phyloP scores from a whole-genome alignment of 2,113 vertebrate species.

The Brienomyrus longianalis region DNA sequence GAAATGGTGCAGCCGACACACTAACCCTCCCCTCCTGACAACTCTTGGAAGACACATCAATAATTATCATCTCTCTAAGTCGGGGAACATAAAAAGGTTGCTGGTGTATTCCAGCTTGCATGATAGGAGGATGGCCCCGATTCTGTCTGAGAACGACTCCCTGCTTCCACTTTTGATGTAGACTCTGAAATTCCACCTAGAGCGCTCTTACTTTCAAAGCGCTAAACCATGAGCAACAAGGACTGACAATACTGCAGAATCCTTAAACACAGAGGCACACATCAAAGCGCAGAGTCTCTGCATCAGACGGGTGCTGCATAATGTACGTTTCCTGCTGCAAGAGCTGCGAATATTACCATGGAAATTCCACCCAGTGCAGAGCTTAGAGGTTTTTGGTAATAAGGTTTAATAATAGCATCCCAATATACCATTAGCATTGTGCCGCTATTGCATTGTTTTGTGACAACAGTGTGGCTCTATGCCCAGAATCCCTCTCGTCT shows the following conservation, averaged over 20 bases:
- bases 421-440: background rate
- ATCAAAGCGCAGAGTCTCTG: background rate
- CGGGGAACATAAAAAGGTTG: background rate
- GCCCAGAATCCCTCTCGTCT: background rate
- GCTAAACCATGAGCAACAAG: background rate
- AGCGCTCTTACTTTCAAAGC: conserved; percentile 1
- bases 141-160: background rate
- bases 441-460: background rate
- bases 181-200: background rate
- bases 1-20: background rate
- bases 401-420: background rate
- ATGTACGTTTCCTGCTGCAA: background rate
- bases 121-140: background rate
- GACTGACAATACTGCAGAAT: conserved; percentile 6
- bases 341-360: background rate
- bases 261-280: conserved; percentile 6
- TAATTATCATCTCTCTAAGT: background rate
- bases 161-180: background rate
- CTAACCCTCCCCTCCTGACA: background rate
- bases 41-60: background rate
- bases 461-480: background rate
- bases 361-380: background rate
- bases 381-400: background rate
- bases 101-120: background rate
- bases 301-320: background rate